Conservation (phyloP, 2,113 vertebrate species). For the Tupaia chinensis region DNA sequence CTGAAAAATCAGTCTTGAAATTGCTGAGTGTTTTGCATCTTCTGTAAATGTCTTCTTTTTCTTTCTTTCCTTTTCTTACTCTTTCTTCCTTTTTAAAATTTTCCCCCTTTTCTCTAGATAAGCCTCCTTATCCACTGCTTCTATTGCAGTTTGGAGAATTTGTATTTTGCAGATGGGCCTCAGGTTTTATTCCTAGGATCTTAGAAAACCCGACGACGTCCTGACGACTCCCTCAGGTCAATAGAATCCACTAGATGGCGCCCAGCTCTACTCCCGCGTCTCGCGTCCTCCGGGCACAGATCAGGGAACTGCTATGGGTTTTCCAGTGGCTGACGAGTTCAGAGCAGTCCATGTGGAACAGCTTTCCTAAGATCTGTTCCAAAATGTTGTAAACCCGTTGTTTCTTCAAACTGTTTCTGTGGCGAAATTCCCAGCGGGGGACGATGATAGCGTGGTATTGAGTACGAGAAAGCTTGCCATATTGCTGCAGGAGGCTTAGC, state of each 20-base stretch:
- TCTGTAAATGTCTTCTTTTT: neutral
- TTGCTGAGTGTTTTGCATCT: neutral
- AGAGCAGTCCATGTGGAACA: neutral
- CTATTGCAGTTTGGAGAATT: neutral
- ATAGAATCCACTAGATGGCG: slow-evolving; percentile 82
- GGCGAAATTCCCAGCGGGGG: neutral
- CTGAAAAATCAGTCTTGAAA: neutral
- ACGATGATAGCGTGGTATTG: neutral
- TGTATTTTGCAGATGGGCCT: neutral
- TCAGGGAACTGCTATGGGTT: neutral
- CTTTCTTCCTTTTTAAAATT: neutral
- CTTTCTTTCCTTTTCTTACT: no score
- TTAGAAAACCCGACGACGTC: neutral
- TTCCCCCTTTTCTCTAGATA: neutral
- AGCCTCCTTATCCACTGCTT: neutral
- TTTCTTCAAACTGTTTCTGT: neutral
- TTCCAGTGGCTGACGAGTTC: neutral
- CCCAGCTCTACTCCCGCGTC: slow-evolving; percentile 1
- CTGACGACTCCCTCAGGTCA: neutral
- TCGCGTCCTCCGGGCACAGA: neutral
- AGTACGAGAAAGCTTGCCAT: neutral
- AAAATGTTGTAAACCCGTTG: neutral
- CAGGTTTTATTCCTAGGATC: neutral
- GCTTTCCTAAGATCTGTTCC: neutral
- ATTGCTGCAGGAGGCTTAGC: neutral